Conservation (phyloP, 2,797 vertebrate genomes). For the Adelosebastes latens region DNA sequence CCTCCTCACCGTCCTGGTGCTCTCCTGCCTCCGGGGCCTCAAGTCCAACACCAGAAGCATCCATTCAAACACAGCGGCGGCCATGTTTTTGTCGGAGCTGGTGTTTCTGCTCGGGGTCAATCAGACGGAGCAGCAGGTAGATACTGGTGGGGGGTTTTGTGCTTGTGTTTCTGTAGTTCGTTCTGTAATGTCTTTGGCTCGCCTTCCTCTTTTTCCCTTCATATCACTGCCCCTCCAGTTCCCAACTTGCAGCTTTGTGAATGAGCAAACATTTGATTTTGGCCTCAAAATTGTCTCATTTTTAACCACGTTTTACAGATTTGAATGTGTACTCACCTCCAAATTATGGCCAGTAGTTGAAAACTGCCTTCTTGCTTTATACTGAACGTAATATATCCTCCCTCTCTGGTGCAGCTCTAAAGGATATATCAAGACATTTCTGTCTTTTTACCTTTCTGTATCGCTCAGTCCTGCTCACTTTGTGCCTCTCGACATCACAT, state of each 20-base stretch:
- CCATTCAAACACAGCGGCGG: conserved; percentile 92
- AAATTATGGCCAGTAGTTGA: not conserved
- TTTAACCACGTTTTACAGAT: not conserved
- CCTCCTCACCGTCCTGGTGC: conserved; percentile 89
- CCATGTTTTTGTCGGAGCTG: conserved; percentile 93
- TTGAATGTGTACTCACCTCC: not conserved
- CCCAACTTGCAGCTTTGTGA: not conserved
- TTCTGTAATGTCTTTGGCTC: not conserved
- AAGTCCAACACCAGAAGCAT: conserved; percentile 97
- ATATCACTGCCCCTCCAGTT: not conserved
- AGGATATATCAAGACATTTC: not conserved
- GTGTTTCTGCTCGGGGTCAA: conserved; percentile 95
- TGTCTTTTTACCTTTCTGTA: not conserved
- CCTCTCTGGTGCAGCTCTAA: not conserved
- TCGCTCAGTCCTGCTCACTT: not conserved
- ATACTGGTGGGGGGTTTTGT: not conserved
- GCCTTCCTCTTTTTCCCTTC: not conserved
- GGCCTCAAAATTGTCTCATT: not conserved
- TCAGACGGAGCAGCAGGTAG: conserved; percentile 94
- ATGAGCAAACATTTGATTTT: not conserved
- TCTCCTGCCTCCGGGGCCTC: conserved; percentile 93
- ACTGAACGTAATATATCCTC: not conserved
- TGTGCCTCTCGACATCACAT: not conserved
- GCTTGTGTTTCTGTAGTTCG: not conserved
- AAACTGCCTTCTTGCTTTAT: not conserved